phyloP scores from a whole-genome alignment of 2,113 vertebrate genomes.

The Laticauda laticaudata region DNA sequence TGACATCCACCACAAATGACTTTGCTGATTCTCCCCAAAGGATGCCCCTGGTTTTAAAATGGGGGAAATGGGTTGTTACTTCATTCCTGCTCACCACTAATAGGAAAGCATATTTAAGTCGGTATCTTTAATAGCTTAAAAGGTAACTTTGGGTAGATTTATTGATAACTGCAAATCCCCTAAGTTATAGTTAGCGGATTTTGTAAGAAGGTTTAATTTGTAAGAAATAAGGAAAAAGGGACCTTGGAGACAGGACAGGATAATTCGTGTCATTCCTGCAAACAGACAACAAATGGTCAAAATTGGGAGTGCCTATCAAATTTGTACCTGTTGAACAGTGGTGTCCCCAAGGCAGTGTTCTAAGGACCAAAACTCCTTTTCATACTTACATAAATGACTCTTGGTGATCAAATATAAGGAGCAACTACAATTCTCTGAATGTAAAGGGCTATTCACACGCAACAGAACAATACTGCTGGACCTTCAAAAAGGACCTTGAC shows the following conservation, averaged over 20 bases:
- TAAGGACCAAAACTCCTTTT: too few relatives aligned
- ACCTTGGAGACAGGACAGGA: background rate
- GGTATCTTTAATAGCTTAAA: background rate
- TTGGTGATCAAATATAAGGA: too few relatives aligned
- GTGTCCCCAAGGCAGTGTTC: too few relatives aligned
- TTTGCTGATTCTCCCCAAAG: background rate
- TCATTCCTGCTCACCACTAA: background rate
- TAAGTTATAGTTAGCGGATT: background rate
- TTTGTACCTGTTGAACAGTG: too few relatives aligned
- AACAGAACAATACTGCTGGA: too few relatives aligned
- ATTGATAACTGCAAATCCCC: background rate
- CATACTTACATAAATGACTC: too few relatives aligned
- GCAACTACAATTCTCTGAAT: too few relatives aligned
- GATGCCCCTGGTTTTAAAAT: background rate
- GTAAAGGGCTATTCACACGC: too few relatives aligned
- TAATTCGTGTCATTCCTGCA: background rate
- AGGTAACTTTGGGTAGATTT: background rate
- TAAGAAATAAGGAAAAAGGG: background rate
- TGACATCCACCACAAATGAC: background rate
- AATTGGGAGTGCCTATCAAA: too few relatives aligned
- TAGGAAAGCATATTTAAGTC: background rate
- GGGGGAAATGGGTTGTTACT: background rate
- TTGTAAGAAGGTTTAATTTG: background rate
- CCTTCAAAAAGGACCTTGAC: too few relatives aligned
- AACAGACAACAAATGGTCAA: too few relatives aligned